Evolutionary conservation across 1,140 invertebrate species (phyloP), one percentile per base, ranked within the genome.

Genomic region (Atopsyche davidsoni): DNA sequence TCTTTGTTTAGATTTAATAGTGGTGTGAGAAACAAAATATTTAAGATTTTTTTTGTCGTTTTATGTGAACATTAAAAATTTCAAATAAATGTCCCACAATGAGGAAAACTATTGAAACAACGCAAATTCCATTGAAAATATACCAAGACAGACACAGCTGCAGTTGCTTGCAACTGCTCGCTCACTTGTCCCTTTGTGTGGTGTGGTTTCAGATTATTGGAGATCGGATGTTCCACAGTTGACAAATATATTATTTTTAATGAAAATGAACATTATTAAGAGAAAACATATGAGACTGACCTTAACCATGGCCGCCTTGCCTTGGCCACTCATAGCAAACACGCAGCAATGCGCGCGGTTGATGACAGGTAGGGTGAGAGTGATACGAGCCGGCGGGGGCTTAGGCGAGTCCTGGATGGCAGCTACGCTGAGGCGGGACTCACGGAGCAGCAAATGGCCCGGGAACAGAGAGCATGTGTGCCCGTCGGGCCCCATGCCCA

Each of bases 391-490:
- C 6, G 91, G 86, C 3, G 96, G 96, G 45, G 92, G 93, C 71
- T 99, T 99, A 0, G 96, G 96, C 1, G 95, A 97, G 70, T 99
- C 87, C 1, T 75, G 80, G 40, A 99, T 89, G 1, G 85, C 68
- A 19, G 89, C 89, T 3, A 98, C 85, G 77, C 91, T 88, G 2
- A 78, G 61, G 11, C 63, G 66, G 0, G 62, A 75, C 61, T 87
- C 87, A 2, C 84, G 63, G 0, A 92, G 67, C 3, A 89, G 63
- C 4, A 70, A 67, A 72, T 98, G 92, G 24, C 77, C 80, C 1
- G 97, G 97, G 71, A 99, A 99, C 7, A 99, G 68, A 1, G 95
- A 98, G 61, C 95, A 98, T 1, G 95, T 99, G 66, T 99, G 97
- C 1, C 97, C 97, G 76, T 99, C 97, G 11, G 94, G 95, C 0